phyloP scores from a whole-genome alignment of 2,888 invertebrate genomes.

The Phalera bucephala region DNA sequence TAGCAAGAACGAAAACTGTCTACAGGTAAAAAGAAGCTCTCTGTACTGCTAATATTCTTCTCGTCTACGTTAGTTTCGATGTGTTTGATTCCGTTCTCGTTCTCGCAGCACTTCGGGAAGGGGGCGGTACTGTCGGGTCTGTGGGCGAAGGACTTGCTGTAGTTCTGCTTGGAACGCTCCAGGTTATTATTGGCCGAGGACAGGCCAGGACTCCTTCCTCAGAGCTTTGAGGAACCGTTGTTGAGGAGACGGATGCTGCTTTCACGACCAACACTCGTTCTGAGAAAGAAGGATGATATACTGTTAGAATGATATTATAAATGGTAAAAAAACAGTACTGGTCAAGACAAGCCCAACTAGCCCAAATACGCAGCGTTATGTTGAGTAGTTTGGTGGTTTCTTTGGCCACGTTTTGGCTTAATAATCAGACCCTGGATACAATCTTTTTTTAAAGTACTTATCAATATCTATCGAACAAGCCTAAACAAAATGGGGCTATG shows the following conservation, averaged over 20 bases:
- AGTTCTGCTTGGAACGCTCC: slow-evolving; percentile 60
- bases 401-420: too few species aligned
- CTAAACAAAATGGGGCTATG: too few species aligned
- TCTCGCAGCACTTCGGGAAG: slow-evolving; percentile 72
- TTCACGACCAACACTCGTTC: slow-evolving; percentile 69
- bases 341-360: too few species aligned
- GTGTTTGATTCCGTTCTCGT: slow-evolving; percentile 51
- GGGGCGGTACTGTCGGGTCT: slow-evolving; percentile 56
- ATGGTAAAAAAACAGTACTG: neutral
- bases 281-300: slow-evolving; percentile 29
- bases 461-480: too few species aligned
- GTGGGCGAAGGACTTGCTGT: slow-evolving; percentile 54
- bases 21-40: slow-evolving; percentile 57
- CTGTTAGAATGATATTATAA: neutral
- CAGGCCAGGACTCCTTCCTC: slow-evolving; percentile 60
- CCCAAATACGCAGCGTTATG: too few species aligned
- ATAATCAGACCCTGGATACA: too few species aligned
- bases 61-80: slow-evolving; percentile 38
- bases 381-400: too few species aligned
- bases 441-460: too few species aligned
- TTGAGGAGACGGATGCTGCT: slow-evolving; percentile 71
- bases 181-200: slow-evolving; percentile 58
- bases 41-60: slow-evolving; percentile 56
- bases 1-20: slow-evolving; percentile 42
- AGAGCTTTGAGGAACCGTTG: slow-evolving; percentile 75